These are phyloP conservation scores for Lanius collurio DNA, from an alignment of 2,113 vertebrate genomes.

Conservation along the genomic window DNA sequence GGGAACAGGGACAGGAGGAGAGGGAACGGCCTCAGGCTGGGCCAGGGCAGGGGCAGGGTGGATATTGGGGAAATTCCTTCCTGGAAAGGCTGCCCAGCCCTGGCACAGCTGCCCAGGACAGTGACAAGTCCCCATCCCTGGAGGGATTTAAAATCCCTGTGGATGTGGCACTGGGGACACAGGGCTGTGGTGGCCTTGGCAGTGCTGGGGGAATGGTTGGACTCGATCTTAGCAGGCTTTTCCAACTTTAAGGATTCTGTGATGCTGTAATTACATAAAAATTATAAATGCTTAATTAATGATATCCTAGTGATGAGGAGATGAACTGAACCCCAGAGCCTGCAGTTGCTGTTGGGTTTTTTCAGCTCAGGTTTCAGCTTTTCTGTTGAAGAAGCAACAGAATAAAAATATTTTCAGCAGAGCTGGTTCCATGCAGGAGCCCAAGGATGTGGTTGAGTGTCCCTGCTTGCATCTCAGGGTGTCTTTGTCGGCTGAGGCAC, in stretches of 20 bases:
- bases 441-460: background rate
- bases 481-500: background rate
- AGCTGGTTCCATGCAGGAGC: background rate
- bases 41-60: fast-evolving
- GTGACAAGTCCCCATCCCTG: background rate
- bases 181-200: background rate
- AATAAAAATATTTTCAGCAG: background rate
- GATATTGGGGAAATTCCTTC: background rate
- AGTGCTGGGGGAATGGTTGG: background rate
- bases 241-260: background rate
- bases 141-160: background rate
- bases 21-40: background rate
- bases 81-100: too few species aligned
- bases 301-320: background rate
- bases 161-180: background rate
- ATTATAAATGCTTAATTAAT: background rate
- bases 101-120: too few species aligned
- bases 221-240: fast-evolving
- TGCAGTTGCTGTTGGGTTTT: background rate
- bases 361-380: background rate
- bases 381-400: background rate
- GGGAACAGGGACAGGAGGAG: background rate
- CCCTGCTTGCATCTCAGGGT: background rate
- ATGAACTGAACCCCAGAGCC: background rate
- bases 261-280: background rate